These are phyloP conservation scores for Anthoptus insignis DNA, from an alignment of 2,888 invertebrate species.

Conservation along the genomic window DNA sequence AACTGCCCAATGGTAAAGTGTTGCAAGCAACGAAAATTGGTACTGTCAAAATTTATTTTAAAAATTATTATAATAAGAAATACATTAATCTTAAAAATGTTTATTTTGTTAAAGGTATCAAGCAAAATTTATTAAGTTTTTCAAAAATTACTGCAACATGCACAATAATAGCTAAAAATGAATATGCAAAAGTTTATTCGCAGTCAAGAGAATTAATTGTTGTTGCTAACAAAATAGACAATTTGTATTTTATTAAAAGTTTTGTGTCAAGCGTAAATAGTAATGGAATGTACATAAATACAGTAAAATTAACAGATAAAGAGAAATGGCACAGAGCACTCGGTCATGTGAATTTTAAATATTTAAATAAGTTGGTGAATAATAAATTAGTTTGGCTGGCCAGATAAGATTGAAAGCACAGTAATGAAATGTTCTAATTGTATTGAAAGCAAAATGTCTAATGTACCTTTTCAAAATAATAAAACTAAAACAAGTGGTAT, in stretches of 20 bases:
- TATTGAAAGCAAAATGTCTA: constrained; percentile 50
- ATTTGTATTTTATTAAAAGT: constrained; percentile 46
- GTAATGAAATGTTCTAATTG: constrained; percentile 51
- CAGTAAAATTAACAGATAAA: constrained; percentile 39
- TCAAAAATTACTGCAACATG: constrained; percentile 43
- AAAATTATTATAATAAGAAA: constrained; percentile 40
- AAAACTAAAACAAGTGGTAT: constrained; percentile 43
- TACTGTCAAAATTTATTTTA: constrained; percentile 42
- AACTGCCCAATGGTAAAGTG: constrained; percentile 26
- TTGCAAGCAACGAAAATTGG: constrained; percentile 28
- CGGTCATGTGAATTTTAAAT: constrained; percentile 51
- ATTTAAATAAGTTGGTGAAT: constrained; percentile 45
- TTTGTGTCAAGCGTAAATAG: constrained; percentile 16
- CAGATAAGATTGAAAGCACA: constrained; percentile 47
- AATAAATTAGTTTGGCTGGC: constrained; percentile 51
- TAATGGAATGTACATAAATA: constrained; percentile 41
- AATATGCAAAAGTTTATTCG: constrained; percentile 32
- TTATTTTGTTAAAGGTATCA: constrained; percentile 28
- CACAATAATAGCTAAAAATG: constrained; percentile 21
- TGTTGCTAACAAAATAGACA: constrained; percentile 40
- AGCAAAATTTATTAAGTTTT: constrained; percentile 50
- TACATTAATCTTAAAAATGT: constrained; percentile 45
- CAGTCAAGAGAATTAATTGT: constrained; percentile 30
- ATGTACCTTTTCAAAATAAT: constrained; percentile 52
- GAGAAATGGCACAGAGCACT: constrained; percentile 48